Percentiles rank a stretch among this genome's conserved stretches.
Evolutionary conservation across 2,797 vertebrate species (phyloP).

Genomic region (Benthosema pterotum): DNA sequence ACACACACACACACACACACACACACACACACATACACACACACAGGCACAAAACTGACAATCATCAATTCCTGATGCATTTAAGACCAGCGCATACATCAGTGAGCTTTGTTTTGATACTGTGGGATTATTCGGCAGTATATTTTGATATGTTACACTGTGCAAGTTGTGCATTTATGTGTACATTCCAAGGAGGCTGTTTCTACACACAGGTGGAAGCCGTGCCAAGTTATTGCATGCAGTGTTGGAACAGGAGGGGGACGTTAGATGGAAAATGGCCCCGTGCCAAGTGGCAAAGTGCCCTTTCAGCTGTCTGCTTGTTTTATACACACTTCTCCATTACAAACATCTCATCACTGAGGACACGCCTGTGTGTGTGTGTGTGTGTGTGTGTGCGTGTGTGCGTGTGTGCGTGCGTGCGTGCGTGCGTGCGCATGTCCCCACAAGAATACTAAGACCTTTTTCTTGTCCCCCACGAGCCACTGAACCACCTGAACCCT

Average conservation of each 20-base stretch:
- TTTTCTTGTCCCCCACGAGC: too few relatives aligned
- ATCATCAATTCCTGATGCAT: too few relatives aligned
- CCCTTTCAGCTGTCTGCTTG: slow-evolving; percentile 68
- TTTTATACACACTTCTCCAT: slow-evolving; percentile 64
- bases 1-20: too few relatives aligned
- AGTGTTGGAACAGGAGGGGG: slow-evolving; percentile 53
- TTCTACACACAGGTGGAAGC: slow-evolving; percentile 36
- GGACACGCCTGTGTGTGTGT: slow-evolving; percentile 28
- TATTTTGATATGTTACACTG: slow-evolving; percentile 13
- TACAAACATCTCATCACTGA: slow-evolving; percentile 54
- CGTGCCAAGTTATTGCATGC: slow-evolving; percentile 48
- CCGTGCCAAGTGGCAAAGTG: slow-evolving; percentile 69
- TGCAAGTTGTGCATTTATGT: slow-evolving; percentile 27
- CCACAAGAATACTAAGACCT: too few relatives aligned
- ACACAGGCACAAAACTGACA: slow-evolving; percentile 13
- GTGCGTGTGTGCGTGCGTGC: slow-evolving; percentile 15
- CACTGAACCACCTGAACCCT: too few relatives aligned
- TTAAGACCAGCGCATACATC: too few relatives aligned
- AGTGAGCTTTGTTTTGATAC: too few relatives aligned
- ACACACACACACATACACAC: neutral
- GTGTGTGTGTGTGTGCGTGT: slow-evolving; percentile 8
- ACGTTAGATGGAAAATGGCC: slow-evolving; percentile 72
- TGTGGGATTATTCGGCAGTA: neutral
- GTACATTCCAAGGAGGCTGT: slow-evolving; percentile 38
- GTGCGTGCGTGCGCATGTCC: slow-evolving; percentile 7